phyloP scores from a whole-genome alignment of 2,888 invertebrate genomes.

The Agrochola litura region DNA sequence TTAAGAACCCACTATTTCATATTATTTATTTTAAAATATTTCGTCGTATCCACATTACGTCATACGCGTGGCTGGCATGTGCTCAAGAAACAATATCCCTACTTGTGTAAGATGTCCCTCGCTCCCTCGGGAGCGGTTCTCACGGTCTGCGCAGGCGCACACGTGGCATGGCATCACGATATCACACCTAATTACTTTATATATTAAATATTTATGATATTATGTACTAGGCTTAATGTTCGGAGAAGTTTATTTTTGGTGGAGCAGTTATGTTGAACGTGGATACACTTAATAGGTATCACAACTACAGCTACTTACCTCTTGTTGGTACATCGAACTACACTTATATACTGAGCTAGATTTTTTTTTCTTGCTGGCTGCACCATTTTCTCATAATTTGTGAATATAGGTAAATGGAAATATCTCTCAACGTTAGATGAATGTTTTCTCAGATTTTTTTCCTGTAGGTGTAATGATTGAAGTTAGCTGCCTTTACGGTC shows the following conservation, averaged over 20 bases:
- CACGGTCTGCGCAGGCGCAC: constrained; percentile 80
- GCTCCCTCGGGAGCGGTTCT: constrained; percentile 85
- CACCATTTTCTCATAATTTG: background rate
- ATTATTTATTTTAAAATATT: background rate
- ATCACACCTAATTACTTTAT: constrained; percentile 62
- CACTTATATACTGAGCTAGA: background rate
- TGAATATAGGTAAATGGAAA: too few relatives aligned
- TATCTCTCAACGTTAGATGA: background rate
- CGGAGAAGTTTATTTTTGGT: constrained; percentile 5
- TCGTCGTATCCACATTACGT: constrained; percentile 74
- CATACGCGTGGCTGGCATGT: constrained; percentile 81
- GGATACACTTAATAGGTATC: background rate
- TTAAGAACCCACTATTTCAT: too few relatives aligned
- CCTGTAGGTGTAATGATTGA: background rate
- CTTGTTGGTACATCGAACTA: too few relatives aligned
- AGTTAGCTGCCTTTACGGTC: background rate
- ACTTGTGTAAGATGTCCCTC: constrained; percentile 78
- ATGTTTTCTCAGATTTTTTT: background rate
- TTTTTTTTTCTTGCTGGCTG: background rate
- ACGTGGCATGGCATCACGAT: constrained; percentile 74
- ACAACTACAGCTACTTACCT: background rate
- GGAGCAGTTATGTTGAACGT: background rate
- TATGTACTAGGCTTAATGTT: background rate
- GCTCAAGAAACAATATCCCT: constrained; percentile 89
- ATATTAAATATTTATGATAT: constrained; percentile 19